Evolutionary conservation across 2,888 invertebrate genomes (phyloP), one percentile per base, ranked within the genome.

Genomic region (Mylabris sibirica): DNA sequence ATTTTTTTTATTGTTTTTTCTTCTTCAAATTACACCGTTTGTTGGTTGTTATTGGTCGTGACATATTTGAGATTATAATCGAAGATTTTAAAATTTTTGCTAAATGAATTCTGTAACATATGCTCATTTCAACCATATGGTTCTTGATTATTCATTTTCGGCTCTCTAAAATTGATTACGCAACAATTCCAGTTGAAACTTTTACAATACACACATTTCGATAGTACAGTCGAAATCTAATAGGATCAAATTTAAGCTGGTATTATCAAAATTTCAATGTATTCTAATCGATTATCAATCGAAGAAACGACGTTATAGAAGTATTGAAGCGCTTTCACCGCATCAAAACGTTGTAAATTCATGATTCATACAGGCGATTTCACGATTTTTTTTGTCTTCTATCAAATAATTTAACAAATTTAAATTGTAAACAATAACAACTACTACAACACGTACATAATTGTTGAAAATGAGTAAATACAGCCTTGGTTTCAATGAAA

Each of bases 291-390:
- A 30, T 30, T 30, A 30, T 30, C 30, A 30, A 30, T 30, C 30
- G 30, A 30, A 30, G 30, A 30, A 30, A 30, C 30, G 30, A 8
- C 30, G 30, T 8, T 30, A 30, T 30, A 0, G 8, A 30, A 8
- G n/a, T n/a, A n/a, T n/a, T 49, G 20, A 1, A 57, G 57, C 22
- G 53, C 53, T 53, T 53, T 53, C 53, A 53, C 53, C 22, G 22
- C 53, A n/a, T n/a, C n/a, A n/a, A n/a, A n/a, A n/a, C n/a, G n/a
- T n/a, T n/a, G n/a, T n/a, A 3, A 49, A 49, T 44, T 8, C 53
- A 11, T 57, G 57, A 57, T 57, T 57, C 57, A 57, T 57, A 24
- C 49, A 20, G 9, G 20, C 57, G 57, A 57, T 57, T 57, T 24
- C 24, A 24, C 57, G 24, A 57, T 53, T 22, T 22, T 22, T 57